Evolutionary conservation across 1,140 invertebrate genomes (phyloP), one percentile per base, ranked within the genome.

Genomic region (Rhynchophorus ferrugineus): DNA sequence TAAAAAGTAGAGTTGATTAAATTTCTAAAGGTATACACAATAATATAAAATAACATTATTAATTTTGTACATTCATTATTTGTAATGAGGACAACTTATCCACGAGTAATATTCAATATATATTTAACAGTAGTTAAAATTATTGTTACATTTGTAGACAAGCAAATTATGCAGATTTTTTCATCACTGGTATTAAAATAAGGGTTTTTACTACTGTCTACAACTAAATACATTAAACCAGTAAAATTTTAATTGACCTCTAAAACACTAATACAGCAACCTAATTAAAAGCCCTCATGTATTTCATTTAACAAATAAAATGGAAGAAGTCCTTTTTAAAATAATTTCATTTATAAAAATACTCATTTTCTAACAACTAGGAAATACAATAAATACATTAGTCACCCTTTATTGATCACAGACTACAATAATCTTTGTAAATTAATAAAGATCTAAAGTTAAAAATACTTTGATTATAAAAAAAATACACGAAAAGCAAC

Each of bases 401-500:
- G 66, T 66, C 66, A 68, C 66, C 66, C 62, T 68, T 65, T 61
- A 56, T 58, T 65, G 62, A 68, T 68, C 66, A 68, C 66, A 68
- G 66, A 68, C 64, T 68, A 66, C 66, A 66, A 64, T 65, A 63
- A 63, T 24, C 19, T 61, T 65, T 65, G 54, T 24, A 52, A 51
- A 29, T 41, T 50, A 50, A 36, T 18, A 29, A 46, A 44, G 29
- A 11, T 24, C 3, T 44, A 44, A 5, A 9, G 29, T 20, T 19
- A 50, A 50, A 9, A 42, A 9, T 42, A 34, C 16, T n/a, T 41
- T 17, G 36, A 11, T n/a, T 3, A 11, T 13, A 29, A 14, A 6
- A 20, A 42, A 33, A 42, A 18, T 9, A 45, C 13, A 11, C 22
- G 29, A 24, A 13, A 24, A 13, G 16, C 34, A 36, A 36, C n/a